Conservation (phyloP, 2,888 invertebrate genomes). For the Alentia gelatinosa region DNA sequence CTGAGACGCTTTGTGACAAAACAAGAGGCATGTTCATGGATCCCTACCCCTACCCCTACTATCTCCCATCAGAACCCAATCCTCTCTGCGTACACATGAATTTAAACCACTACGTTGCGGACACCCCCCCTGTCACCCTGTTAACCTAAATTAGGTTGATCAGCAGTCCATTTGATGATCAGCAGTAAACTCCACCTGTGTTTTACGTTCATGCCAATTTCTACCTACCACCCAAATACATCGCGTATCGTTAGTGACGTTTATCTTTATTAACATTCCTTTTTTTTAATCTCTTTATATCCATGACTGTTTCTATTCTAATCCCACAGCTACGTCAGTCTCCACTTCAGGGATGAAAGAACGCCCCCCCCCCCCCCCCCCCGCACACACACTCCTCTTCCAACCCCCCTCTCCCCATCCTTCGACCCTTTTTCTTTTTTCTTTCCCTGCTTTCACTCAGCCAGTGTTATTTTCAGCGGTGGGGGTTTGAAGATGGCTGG, state of each 20-base stretch:
- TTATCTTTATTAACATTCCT: neutral
- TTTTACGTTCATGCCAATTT: neutral
- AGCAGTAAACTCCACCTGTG: neutral
- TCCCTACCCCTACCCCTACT: neutral
- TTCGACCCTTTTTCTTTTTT: neutral
- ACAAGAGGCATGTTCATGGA: neutral
- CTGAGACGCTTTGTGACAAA: neutral
- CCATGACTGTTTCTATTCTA: neutral
- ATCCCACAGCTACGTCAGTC: neutral
- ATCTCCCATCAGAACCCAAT: too few species aligned
- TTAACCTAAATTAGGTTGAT: slow-evolving; percentile 27
- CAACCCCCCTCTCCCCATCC: neutral
- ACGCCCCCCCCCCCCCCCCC: neutral
- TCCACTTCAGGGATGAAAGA: slow-evolving; percentile 6
- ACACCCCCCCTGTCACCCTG: neutral
- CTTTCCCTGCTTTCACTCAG: neutral
- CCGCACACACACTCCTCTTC: neutral
- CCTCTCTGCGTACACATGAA: neutral
- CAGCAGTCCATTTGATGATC: neutral
- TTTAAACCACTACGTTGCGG: neutral
- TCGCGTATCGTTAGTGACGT: too few species aligned
- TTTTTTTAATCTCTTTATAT: neutral
- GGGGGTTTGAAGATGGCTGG: neutral
- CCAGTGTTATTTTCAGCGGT: neutral
- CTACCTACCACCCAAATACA: neutral